Conservation (phyloP, 1,140 invertebrate species). For the Drosophila ficusphila region DNA sequence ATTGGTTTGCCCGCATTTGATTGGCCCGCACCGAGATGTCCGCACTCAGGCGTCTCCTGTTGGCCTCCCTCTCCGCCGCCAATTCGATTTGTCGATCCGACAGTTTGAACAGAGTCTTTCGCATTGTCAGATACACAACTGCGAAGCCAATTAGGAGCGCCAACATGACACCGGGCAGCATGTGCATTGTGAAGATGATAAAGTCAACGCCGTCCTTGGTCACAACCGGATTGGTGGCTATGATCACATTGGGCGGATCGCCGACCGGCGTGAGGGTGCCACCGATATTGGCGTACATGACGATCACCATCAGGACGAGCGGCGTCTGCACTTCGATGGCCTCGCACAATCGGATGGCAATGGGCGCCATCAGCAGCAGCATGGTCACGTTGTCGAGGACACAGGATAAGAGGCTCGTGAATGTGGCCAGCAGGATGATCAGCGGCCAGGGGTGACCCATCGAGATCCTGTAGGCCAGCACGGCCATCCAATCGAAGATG, state of each 20-base stretch:
- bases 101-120: slow-evolving; percentile 87
- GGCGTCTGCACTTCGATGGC: slow-evolving; percentile 93
- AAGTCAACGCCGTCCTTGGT: slow-evolving; percentile 89
- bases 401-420: slow-evolving; percentile 91
- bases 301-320: slow-evolving; percentile 89
- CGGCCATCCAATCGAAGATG: slow-evolving; percentile 92
- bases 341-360: slow-evolving; percentile 93
- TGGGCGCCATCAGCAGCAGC: slow-evolving; percentile 92
- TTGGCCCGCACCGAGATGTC: slow-evolving; percentile 89
- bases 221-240: slow-evolving; percentile 89
- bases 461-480: slow-evolving; percentile 86
- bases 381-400: slow-evolving; percentile 95
- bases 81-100: slow-evolving; percentile 90
- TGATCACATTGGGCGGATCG: slow-evolving; percentile 95
- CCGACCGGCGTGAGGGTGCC: slow-evolving; percentile 93
- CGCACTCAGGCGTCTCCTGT: slow-evolving; percentile 89
- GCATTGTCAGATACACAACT: slow-evolving; percentile 89
- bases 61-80: slow-evolving; percentile 89
- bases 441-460: slow-evolving; percentile 92
- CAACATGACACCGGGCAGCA: slow-evolving; percentile 89
- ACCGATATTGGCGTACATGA: slow-evolving; percentile 94
- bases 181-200: slow-evolving; percentile 90
- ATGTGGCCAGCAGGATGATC: slow-evolving; percentile 90
- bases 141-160: slow-evolving; percentile 87
- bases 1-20: slow-evolving; percentile 81